These are phyloP conservation scores for Phyllostomus discolor DNA, from an alignment of 2,113 vertebrate genomes.

Conservation along the genomic window DNA sequence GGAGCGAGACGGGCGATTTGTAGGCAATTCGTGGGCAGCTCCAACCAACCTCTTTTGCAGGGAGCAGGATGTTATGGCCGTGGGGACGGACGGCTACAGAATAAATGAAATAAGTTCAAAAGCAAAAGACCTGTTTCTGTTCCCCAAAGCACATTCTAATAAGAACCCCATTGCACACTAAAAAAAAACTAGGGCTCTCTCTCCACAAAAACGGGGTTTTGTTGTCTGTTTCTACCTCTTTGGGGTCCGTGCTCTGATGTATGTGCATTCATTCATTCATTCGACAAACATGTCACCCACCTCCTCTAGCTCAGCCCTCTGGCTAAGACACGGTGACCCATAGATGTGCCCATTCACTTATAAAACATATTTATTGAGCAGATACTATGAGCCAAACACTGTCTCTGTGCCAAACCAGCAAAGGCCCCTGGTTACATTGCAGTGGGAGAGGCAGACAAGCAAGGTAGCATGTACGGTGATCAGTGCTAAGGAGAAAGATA, in stretches of 20 bases:
- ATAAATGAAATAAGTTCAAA: conserved; percentile 19
- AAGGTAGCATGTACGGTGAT: neutral
- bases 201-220: neutral
- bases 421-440: neutral
- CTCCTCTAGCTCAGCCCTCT: neutral
- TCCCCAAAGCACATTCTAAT: conserved; percentile 45
- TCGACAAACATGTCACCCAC: neutral
- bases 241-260: neutral
- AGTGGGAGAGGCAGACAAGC: neutral
- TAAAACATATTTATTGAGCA: neutral
- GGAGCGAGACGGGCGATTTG: conserved; percentile 9
- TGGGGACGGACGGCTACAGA: neutral
- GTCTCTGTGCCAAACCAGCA: neutral
- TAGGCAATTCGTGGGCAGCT: neutral
- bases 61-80: neutral
- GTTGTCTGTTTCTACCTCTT: neutral
- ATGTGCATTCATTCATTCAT: neutral
- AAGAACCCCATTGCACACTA: conserved; percentile 5
- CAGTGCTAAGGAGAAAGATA: neutral
- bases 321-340: neutral
- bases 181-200: neutral
- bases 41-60: neutral
- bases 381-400: neutral
- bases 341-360: neutral
- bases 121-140: neutral